Percentiles rank a stretch among this genome's conserved stretches.
These are phyloP conservation scores for Ericerus pela DNA, from an alignment of 1,140 invertebrate genomes.

Conservation along the genomic window DNA sequence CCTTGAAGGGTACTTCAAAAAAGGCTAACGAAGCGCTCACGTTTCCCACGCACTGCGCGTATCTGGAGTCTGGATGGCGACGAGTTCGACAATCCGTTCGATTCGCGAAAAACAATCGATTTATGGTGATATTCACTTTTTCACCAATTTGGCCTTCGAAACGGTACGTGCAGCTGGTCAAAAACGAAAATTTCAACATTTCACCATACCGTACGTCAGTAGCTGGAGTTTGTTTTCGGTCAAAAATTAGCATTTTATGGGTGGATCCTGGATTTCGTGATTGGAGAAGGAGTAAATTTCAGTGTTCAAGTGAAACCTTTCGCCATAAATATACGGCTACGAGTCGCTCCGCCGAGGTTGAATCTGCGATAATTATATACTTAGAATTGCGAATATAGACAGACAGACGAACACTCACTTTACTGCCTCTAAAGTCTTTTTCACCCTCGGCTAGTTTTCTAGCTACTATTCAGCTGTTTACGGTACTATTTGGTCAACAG, in stretches of 20 bases:
- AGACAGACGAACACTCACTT: too few species aligned
- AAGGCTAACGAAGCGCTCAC: conserved; percentile 37
- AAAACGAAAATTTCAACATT: conserved; percentile 19
- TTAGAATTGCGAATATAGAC: too few species aligned
- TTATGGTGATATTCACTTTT: conserved; percentile 49
- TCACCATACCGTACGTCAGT: not conserved
- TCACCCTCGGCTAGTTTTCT: too few species aligned
- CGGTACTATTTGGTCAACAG: too few species aligned
- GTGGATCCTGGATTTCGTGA: not conserved
- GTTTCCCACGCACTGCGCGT: conserved; percentile 50
- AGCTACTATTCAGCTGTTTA: too few species aligned
- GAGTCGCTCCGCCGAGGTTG: not conserved
- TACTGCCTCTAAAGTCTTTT: too few species aligned
- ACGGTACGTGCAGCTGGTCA: conserved; percentile 62
- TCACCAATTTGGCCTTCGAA: conserved; percentile 68
- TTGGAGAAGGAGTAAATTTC: not conserved
- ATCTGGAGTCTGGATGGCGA: conserved; percentile 47
- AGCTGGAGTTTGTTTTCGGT: not conserved
- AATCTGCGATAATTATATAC: too few species aligned
- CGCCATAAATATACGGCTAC: not conserved
- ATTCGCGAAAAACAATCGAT: conserved; percentile 42
- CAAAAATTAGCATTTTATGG: not conserved
- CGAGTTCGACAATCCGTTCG: conserved; percentile 39
- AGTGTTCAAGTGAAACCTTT: not conserved
- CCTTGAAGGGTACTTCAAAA: conserved; percentile 56